A percentile compares a stretch with the other conserved stretches of the same genome.
phyloP scores from a whole-genome alignment of 1,140 invertebrate genomes.

The Euura lappo region DNA sequence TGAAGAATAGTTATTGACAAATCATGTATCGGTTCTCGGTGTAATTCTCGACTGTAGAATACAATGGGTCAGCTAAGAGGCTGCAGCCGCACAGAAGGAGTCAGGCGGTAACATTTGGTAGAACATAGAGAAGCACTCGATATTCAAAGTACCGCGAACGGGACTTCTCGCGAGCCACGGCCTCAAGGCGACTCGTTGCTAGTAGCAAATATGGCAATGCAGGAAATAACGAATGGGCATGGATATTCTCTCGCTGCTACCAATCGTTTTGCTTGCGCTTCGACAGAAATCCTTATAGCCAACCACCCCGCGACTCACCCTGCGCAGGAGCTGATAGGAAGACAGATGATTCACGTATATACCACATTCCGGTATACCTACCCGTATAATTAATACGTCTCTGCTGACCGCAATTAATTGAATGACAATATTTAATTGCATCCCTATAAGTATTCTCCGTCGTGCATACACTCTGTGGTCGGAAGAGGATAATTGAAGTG shows the following conservation, averaged over 20 bases:
- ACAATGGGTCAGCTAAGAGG: slow-evolving; percentile 5
- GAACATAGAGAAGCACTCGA: slow-evolving; percentile 6
- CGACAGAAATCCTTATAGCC: not conserved
- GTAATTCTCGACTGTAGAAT: not conserved
- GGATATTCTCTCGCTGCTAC: not conserved
- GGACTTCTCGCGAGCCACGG: not conserved
- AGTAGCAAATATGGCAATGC: slow-evolving; percentile 5
- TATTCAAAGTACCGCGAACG: not conserved
- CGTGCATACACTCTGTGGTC: not conserved
- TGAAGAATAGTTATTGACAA: slow-evolving; percentile 5
- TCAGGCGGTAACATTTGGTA: not conserved
- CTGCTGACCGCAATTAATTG: not conserved
- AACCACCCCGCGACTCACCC: not conserved
- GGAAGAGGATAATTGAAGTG: not conserved
- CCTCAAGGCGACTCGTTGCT: not conserved
- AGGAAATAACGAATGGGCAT: slow-evolving; percentile 7
- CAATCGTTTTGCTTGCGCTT: not conserved
- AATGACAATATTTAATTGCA: not conserved
- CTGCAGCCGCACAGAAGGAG: not conserved
- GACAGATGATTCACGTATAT: too few species aligned
- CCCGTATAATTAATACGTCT: too few species aligned
- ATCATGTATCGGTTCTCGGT: not conserved
- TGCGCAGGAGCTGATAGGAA: not conserved
- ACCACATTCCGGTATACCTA: too few species aligned
- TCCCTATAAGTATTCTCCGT: not conserved